phyloP scores from a whole-genome alignment of 2,113 vertebrate species.

The Propithecus coquereli region DNA sequence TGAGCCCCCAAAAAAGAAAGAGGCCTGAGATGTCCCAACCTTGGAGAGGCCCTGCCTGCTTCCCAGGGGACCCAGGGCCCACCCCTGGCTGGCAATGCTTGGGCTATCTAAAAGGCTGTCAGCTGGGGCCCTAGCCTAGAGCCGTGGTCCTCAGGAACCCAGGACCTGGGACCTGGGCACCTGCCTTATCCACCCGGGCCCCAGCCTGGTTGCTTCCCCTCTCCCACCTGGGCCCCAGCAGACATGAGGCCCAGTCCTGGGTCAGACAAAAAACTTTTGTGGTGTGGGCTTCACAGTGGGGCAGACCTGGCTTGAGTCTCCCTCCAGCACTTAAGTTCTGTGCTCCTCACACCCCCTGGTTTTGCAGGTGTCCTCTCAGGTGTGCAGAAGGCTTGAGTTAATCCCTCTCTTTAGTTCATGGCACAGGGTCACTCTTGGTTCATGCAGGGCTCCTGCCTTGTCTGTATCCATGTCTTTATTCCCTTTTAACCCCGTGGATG shows the following conservation, averaged over 20 bases:
- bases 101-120: background rate
- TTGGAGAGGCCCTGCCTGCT: background rate
- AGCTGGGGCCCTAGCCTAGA: background rate
- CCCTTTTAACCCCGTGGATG: background rate
- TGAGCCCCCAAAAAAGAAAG: background rate
- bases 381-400: background rate
- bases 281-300: too few relatives aligned
- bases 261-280: background rate
- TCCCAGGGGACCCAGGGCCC: background rate
- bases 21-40: background rate
- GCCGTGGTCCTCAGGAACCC: fast-evolving
- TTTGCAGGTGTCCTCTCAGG: background rate
- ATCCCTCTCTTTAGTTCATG: background rate
- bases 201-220: background rate
- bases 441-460: too few relatives aligned
- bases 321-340: background rate
- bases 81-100: background rate
- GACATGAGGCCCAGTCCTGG: background rate
- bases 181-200: background rate
- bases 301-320: background rate
- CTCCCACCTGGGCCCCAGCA: too few relatives aligned
- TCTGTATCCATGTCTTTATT: background rate
- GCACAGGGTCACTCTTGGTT: background rate
- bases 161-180: background rate
- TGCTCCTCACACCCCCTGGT: fast-evolving